Conservation (phyloP, 2,797 vertebrate genomes). For the Lophura swinhoii region DNA sequence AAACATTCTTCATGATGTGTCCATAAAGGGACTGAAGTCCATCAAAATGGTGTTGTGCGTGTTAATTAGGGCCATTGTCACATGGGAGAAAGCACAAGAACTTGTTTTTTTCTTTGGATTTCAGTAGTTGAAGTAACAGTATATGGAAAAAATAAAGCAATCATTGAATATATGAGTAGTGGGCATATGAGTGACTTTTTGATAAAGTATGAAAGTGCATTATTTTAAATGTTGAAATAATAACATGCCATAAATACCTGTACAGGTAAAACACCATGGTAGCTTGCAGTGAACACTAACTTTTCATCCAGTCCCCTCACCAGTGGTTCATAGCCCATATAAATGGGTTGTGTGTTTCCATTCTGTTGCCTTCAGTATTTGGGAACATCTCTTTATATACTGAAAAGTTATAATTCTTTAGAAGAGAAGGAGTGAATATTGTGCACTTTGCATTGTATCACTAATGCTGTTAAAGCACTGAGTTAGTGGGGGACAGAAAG, state of each 20-base stretch:
- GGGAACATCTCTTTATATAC: neutral
- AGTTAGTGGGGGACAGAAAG: neutral
- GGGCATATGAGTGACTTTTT: neutral
- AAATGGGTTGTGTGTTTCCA: neutral
- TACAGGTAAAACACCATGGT: neutral
- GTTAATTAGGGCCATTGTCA: neutral
- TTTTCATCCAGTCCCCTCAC: neutral
- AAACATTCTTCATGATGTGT: neutral
- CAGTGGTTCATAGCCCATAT: neutral
- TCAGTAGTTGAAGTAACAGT: neutral
- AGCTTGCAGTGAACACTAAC: neutral
- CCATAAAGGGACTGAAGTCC: neutral
- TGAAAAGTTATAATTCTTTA: neutral
- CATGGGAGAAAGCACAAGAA: neutral
- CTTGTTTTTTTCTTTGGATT: neutral
- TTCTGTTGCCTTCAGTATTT: neutral
- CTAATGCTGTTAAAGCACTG: neutral
- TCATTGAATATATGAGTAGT: neutral
- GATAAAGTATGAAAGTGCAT: neutral
- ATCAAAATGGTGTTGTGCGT: neutral
- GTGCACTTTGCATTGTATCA: accelerated
- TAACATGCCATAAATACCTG: neutral
- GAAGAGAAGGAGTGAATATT: neutral
- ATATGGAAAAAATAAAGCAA: neutral
- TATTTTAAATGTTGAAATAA: neutral